Conservation (phyloP, 2,888 invertebrate genomes). For the Blastobasis adustella region DNA sequence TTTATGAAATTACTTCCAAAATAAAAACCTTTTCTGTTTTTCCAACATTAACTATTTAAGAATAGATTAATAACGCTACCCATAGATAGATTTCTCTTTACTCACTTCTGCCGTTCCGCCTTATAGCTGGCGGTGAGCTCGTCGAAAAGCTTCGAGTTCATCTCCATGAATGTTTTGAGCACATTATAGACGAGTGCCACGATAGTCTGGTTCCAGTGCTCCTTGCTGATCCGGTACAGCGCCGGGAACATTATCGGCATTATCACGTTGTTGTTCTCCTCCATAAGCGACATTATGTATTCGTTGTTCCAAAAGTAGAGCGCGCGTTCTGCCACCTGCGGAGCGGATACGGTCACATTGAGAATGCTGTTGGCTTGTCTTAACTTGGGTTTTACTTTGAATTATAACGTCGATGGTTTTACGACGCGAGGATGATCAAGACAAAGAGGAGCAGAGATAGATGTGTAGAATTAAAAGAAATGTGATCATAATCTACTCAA, state of each 20-base stretch:
- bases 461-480: too few relatives aligned
- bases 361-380: too few relatives aligned
- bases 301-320: conserved; percentile 99
- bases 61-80: too few relatives aligned
- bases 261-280: conserved; percentile 98
- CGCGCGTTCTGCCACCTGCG: conserved; percentile 97
- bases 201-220: conserved; percentile 99
- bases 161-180: conserved; percentile 99
- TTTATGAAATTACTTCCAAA: too few relatives aligned
- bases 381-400: too few relatives aligned
- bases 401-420: too few relatives aligned
- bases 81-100: conserved; percentile 15
- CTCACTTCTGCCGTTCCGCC: conserved; percentile 98
- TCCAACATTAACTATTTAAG: too few relatives aligned
- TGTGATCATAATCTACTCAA: too few relatives aligned
- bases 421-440: too few relatives aligned
- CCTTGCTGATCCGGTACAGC: conserved; percentile 98
- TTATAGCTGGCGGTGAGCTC: conserved; percentile 99
- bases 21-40: too few relatives aligned
- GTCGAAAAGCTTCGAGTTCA: conserved; percentile 99
- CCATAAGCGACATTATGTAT: conserved; percentile 99
- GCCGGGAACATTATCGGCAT: conserved; percentile 99
- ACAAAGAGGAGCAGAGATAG: too few relatives aligned
- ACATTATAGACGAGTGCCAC: conserved; percentile 99
- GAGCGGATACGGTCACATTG: conserved; percentile 4